Percentiles rank a stretch among this genome's conserved stretches.
Conservation (phyloP, 2,888 invertebrate genomes). For the Drosophila fungiperda region DNA sequence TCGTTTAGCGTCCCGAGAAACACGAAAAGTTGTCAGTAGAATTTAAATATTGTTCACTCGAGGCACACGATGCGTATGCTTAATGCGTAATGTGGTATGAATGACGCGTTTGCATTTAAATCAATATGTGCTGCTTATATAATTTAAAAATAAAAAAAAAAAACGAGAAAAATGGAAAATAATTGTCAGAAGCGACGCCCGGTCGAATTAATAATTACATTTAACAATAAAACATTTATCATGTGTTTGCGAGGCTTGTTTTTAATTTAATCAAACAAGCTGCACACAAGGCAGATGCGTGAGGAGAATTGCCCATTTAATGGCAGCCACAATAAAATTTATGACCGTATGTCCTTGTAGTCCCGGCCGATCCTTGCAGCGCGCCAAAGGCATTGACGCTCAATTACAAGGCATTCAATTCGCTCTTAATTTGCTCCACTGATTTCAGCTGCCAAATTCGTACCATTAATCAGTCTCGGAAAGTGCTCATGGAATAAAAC, state of each 20-base stretch:
- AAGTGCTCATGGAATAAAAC: background rate
- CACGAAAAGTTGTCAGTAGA: slow-evolving; percentile 57
- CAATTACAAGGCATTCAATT: slow-evolving; percentile 44
- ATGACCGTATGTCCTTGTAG: slow-evolving; percentile 31
- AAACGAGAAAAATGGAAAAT: background rate
- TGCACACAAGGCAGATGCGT: slow-evolving; percentile 2
- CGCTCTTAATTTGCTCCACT: slow-evolving; percentile 34
- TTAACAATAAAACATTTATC: slow-evolving; percentile 55
- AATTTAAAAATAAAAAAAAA: slow-evolving; percentile 23
- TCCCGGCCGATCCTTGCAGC: background rate
- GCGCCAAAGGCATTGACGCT: slow-evolving; percentile 16
- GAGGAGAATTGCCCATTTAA: slow-evolving; percentile 44
- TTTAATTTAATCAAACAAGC: slow-evolving; percentile 63
- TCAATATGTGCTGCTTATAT: slow-evolving; percentile 41
- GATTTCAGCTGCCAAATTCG: slow-evolving; percentile 27
- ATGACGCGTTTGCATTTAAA: slow-evolving; percentile 42
- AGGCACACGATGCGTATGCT: slow-evolving; percentile 19
- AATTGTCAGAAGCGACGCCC: slow-evolving; percentile 19
- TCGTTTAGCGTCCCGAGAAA: slow-evolving; percentile 51
- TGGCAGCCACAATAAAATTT: slow-evolving; percentile 50
- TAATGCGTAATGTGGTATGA: slow-evolving; percentile 20
- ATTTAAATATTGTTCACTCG: slow-evolving; percentile 48
- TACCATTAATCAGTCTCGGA: slow-evolving; percentile 10
- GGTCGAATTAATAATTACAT: slow-evolving; percentile 37
- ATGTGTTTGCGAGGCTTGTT: slow-evolving; percentile 42